These are phyloP conservation scores for Notothenia rossii DNA, from an alignment of 2,113 vertebrate genomes.

Conservation along the genomic window DNA sequence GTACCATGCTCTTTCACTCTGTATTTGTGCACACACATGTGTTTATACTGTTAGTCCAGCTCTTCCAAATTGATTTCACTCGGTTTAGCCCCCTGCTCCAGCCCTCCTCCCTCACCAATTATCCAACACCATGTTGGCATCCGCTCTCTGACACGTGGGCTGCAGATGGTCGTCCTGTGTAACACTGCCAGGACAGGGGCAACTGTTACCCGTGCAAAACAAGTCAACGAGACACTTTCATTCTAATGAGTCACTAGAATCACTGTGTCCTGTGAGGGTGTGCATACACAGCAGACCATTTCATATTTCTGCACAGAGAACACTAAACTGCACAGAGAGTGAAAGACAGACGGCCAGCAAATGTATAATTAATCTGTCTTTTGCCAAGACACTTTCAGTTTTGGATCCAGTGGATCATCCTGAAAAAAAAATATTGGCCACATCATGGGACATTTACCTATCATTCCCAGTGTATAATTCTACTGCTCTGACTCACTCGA, in stretches of 20 bases:
- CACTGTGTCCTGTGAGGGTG: slow-evolving; percentile 5
- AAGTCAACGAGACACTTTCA: slow-evolving; percentile 59
- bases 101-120: slow-evolving; percentile 56
- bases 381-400: not conserved
- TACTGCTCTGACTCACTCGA: slow-evolving; percentile 22
- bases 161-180: slow-evolving; percentile 66
- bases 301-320: slow-evolving; percentile 4
- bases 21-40: slow-evolving; percentile 25
- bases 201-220: slow-evolving; percentile 58
- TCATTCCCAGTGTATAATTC: slow-evolving; percentile 22
- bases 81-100: slow-evolving; percentile 37
- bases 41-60: slow-evolving; percentile 30
- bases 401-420: not conserved
- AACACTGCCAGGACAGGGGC: slow-evolving; percentile 61
- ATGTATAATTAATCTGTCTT: not conserved
- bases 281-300: slow-evolving; percentile 27
- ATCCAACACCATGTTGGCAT: slow-evolving; percentile 64
- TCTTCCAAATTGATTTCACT: slow-evolving; percentile 66
- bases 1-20: slow-evolving; percentile 15
- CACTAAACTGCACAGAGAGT: slow-evolving; percentile 3
- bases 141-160: slow-evolving; percentile 65
- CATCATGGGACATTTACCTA: slow-evolving; percentile 27
- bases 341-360: not conserved
- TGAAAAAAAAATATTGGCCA: slow-evolving; percentile 42
- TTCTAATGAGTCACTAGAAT: slow-evolving; percentile 43